Base-by-base conservation (phyloP, 1,140 invertebrate species). In the Trachymyrmex septentrionalis region DNA sequence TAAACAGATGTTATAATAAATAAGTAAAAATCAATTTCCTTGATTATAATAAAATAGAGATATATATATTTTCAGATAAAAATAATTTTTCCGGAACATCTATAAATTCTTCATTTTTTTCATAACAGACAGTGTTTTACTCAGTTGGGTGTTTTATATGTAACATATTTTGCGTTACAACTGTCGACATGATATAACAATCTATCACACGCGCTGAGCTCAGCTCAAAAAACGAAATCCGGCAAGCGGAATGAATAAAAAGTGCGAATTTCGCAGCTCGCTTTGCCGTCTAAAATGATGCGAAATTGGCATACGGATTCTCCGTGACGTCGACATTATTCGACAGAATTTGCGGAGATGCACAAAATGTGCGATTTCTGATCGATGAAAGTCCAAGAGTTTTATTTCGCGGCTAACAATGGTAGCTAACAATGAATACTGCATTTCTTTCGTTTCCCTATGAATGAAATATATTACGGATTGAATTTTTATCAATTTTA, bases 261-360 rank as follows among this genome's bases (percentile, higher is more conserved):
- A 84, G 69, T 75, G 69, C 55, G 44, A 84, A 84, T 84, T 75
- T 75, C 2, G 61, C 57, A 24, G 69, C n/a, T 50, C 38, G 12
- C 53, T 82, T 59, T 82, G n/a, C 38, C 69, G 9, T 48, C 38
- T 59, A 44, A 75, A 82, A 73, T 73, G 55, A 73, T 38, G 55
- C 24, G 55, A 73, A 84, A 84, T 84, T 73, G 80, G 55, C 80
- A 84, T 48, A 48, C 9, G n/a, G 21, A 61, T 75, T 73, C 27
- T 4, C 12, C 38, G 3, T 73, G 50, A 82, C 78, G 53, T 73
- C 80, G 38, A 61, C n/a, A 75, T 84, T 75, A 84, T 84, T 84
- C 69, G 24, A 73, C 44, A 48, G 44, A 73, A n/a, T 50, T 73
- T 73, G 24, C 27, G 14, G 14, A 75, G 69, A 75, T 73, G 75